These are phyloP conservation scores for Axea sp. DNA, from an alignment of 2,888 invertebrate species.

Conservation along the genomic window DNA sequence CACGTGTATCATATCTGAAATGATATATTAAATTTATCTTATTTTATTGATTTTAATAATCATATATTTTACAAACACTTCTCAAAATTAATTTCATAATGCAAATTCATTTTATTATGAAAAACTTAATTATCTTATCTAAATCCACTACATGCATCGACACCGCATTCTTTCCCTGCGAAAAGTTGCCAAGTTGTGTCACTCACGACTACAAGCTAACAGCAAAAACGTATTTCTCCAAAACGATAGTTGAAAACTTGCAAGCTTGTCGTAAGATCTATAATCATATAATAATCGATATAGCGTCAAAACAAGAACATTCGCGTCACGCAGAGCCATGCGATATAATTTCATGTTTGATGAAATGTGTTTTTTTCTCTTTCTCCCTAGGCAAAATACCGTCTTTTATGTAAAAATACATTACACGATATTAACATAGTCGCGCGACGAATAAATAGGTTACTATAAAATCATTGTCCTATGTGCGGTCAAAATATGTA, in stretches of 20 bases:
- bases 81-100: too few species aligned
- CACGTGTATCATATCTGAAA: too few species aligned
- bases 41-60: too few species aligned
- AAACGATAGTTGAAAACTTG: neutral
- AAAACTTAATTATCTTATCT: too few species aligned
- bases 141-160: too few species aligned
- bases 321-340: conserved; percentile 24
- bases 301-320: conserved; percentile 17
- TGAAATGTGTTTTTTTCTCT: conserved; percentile 17
- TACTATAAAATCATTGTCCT: conserved; percentile 10
- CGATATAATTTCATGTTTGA: conserved; percentile 29
- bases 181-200: too few species aligned
- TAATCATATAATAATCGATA: conserved; percentile 34
- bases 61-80: too few species aligned
- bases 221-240: too few species aligned
- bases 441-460: conserved; percentile 13
- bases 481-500: neutral
- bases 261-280: conserved; percentile 8
- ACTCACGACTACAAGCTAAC: too few species aligned
- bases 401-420: conserved; percentile 30
- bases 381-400: neutral
- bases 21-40: too few species aligned
- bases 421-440: conserved; percentile 33
- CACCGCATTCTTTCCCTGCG: too few species aligned
- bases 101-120: too few species aligned